A percentile compares a stretch with the other conserved stretches of the same genome.
phyloP scores from a whole-genome alignment of 2,113 vertebrate species.

The Chloebia gouldiae region DNA sequence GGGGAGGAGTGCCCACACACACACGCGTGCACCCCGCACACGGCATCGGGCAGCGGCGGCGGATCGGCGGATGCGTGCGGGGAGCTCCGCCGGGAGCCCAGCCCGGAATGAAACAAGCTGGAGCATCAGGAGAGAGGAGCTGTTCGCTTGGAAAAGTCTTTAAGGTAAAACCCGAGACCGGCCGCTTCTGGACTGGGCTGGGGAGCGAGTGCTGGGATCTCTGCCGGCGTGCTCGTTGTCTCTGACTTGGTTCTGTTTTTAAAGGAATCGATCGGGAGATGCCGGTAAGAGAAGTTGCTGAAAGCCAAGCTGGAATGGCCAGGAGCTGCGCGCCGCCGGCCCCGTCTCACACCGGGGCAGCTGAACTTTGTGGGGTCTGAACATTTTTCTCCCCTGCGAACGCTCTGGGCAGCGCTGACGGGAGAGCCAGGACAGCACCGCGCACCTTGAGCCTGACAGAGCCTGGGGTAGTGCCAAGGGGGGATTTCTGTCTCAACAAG shows the following conservation, averaged over 20 bases:
- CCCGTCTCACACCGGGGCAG: not conserved
- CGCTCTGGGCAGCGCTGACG: not conserved
- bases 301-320: not conserved
- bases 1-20: not conserved
- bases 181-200: not conserved
- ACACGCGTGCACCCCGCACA: not conserved
- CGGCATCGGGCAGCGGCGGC: not conserved
- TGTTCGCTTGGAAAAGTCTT: not conserved
- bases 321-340: not conserved
- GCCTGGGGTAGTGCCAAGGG: not conserved
- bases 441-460: rapidly evolving
- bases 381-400: not conserved
- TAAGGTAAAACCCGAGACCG: not conserved
- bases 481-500: not conserved
- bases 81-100: not conserved
- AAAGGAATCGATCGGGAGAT: not conserved
- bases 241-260: not conserved
- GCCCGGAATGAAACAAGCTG: not conserved
- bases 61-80: not conserved
- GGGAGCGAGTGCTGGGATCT: not conserved
- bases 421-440: not conserved
- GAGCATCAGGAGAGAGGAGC: not conserved
- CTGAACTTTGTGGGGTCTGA: slow-evolving; percentile 37
- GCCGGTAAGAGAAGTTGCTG: slow-evolving; percentile 7
- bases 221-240: not conserved